Base-by-base conservation (phyloP, 2,888 invertebrate genomes). In the Hartigia nigra region DNA sequence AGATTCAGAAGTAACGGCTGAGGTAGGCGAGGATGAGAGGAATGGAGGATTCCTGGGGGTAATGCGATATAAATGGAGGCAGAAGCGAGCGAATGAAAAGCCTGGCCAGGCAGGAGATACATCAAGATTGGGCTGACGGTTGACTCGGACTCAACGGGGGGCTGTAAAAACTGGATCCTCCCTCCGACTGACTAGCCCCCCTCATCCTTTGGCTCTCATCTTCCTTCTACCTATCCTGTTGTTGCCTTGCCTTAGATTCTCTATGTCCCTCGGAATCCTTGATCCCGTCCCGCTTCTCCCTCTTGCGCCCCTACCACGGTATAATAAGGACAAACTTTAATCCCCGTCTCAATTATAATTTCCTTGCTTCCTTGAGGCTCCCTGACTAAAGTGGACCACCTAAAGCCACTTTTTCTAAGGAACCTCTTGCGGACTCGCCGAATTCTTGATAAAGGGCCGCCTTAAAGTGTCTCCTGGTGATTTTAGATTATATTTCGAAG, bases 41-140 rank as follows among this genome's bases (percentile, higher is more conserved):
- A 79, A 82, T 5, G 84, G 83, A 83, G 85, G 86, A 88, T 88
- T 88, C 87, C 86, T 81, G 82, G 83, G 83, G 83, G 87, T 88
- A 88, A 88, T 88, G 89, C 87, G 89, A 90, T 89, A 88, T 89
- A 90, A 88, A 88, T 88, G 88, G 82, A 86, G 86, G 88, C 85
- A 83, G 85, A 83, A 80, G 84, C 81, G 83, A 83, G 85, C 86
- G 83, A 87, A 85, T 87, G 88, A 89, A 88, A 87, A 87, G 87
- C 84, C 84, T 82, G 78, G 83, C 80, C 83, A 83, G 83, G 81
- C 82, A 87, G 87, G 85, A 90, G 89, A 90, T 90, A 89, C 89
- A 90, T 90, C 89, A 90, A 90, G 90, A 90, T 89, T 88, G 89
- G 87, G 87, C 88, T 89, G 90, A 90, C 89, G 90, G 88, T 89